Percentiles rank a stretch among this genome's conserved stretches.
These are phyloP conservation scores for Brachyalestes nurse DNA, from an alignment of 2,797 vertebrate species.

Conservation along the genomic window DNA sequence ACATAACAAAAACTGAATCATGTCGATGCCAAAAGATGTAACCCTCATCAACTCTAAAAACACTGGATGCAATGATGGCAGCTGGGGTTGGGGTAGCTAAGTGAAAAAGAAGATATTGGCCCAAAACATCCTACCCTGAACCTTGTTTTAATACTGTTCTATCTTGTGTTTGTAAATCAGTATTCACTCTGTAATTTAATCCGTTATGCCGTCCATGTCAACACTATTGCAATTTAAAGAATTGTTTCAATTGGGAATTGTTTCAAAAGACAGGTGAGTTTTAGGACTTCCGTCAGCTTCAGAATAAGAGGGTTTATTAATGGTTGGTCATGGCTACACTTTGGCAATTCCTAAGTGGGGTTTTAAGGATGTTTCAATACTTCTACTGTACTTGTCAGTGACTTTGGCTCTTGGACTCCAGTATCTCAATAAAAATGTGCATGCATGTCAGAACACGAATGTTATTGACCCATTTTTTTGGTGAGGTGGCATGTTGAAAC, in stretches of 20 bases:
- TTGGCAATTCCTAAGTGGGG: not conserved
- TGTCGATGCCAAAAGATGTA: constrained; percentile 39
- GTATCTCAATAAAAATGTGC: constrained; percentile 21
- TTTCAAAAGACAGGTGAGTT: not conserved
- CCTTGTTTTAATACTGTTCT: constrained; percentile 12
- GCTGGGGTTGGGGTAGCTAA: constrained; percentile 13
- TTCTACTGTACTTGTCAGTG: constrained; percentile 32
- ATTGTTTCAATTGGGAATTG: not conserved
- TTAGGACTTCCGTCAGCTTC: not conserved
- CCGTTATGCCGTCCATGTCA: constrained; percentile 5
- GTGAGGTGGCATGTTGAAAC: constrained; percentile 10
- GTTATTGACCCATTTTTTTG: constrained; percentile 27
- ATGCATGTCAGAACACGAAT: constrained; percentile 38
- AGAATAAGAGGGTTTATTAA: not conserved
- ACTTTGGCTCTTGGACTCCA: constrained; percentile 27
- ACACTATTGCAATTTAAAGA: constrained; percentile 7
- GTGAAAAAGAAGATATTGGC: not conserved
- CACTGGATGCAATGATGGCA: constrained; percentile 42
- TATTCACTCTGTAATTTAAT: constrained; percentile 32
- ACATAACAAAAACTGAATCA: not conserved
- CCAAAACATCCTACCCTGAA: constrained; percentile 1
- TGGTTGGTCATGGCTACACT: not conserved
- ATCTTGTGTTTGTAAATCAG: constrained; percentile 26
- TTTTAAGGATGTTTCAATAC: constrained; percentile 25
- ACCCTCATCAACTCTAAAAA: constrained; percentile 5